phyloP scores from a whole-genome alignment of 2,888 invertebrate species.

The Choreutis nemorana region DNA sequence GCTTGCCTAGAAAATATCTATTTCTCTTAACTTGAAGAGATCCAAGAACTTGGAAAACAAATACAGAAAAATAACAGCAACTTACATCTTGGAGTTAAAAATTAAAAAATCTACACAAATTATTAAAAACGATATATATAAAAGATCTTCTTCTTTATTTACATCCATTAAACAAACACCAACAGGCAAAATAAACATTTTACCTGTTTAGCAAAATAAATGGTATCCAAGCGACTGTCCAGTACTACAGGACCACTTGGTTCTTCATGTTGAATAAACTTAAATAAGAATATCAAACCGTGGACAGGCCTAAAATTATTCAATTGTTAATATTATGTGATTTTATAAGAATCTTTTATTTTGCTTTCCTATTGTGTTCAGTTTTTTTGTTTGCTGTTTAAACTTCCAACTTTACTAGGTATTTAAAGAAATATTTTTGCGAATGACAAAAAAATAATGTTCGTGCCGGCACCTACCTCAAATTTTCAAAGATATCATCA shows the following conservation, averaged over 20 bases:
- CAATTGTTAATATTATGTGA: no score
- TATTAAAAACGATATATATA: conserved; percentile 2
- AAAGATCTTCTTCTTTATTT: not conserved
- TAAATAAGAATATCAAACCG: conserved; percentile 97
- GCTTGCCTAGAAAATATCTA: no score
- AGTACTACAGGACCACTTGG: conserved; percentile 81
- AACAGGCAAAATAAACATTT: conserved; percentile 1
- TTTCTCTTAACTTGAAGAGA: no score
- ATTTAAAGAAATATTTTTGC: conserved; percentile 1
- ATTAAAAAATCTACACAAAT: not conserved
- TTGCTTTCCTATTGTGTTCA: no score
- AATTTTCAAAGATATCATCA: conserved; percentile 83
- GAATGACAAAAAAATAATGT: not conserved
- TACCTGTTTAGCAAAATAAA: conserved; percentile 98
- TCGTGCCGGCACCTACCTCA: conserved; percentile 84
- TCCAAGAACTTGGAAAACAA: no score
- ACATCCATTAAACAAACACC: not conserved
- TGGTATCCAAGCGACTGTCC: conserved; percentile 84
- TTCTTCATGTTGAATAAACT: conserved; percentile 89
- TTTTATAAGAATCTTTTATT: no score
- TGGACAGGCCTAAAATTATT: conserved; percentile 84
- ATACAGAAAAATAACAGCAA: no score
- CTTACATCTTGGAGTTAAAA: no score
- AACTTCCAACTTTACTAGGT: conserved; percentile 4
- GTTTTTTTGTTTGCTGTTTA: not conserved